phyloP scores from a whole-genome alignment of 2,888 invertebrate species.

The Synergus japonicus region DNA sequence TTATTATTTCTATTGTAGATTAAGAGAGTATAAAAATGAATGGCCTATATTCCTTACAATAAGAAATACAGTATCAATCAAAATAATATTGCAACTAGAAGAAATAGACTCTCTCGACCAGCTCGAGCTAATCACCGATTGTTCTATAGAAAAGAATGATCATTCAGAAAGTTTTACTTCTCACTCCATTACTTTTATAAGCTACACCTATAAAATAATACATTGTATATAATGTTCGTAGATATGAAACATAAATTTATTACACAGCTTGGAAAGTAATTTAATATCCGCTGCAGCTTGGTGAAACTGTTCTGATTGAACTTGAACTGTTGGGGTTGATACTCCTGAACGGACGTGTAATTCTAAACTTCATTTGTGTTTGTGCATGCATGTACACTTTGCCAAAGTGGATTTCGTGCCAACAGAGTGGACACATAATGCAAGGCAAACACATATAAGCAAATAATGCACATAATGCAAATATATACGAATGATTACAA shows the following conservation, averaged over 20 bases:
- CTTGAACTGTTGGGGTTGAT: conserved; percentile 35
- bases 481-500: neutral
- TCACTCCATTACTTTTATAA: too few relatives aligned
- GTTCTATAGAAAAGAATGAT: too few relatives aligned
- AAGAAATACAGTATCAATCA: too few relatives aligned
- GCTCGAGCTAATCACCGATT: too few relatives aligned
- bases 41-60: too few relatives aligned
- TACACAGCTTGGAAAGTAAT: conserved; percentile 4
- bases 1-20: too few relatives aligned
- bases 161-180: too few relatives aligned
- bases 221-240: too few relatives aligned
- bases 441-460: neutral
- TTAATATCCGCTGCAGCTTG: conserved; percentile 15
- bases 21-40: too few relatives aligned
- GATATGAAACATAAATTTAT: neutral
- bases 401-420: conserved; percentile 10
- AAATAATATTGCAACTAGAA: too few relatives aligned
- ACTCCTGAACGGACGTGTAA: conserved; percentile 20
- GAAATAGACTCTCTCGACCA: too few relatives aligned
- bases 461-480: neutral
- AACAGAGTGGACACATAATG: neutral
- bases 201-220: too few relatives aligned
- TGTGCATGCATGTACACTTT: conserved; percentile 5
- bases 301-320: conserved; percentile 25
- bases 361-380: conserved; percentile 25